Evolutionary conservation across 2,113 vertebrate species (phyloP).

Genomic region (Phoxinus phoxinus): DNA sequence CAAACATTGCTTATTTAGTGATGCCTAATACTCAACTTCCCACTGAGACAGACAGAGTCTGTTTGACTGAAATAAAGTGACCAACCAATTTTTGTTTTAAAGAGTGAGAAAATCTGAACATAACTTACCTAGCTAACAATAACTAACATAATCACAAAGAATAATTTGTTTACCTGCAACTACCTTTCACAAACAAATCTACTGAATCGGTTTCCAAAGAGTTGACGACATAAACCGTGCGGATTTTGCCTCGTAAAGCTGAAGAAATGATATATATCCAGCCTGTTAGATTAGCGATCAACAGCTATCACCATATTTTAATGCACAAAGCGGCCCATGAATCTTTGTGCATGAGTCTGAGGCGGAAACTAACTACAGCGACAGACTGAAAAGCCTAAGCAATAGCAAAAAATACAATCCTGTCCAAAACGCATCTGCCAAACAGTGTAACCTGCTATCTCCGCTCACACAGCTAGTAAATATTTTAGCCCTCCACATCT

Average conservation of each 20-base stretch:
- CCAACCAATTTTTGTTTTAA: not conserved
- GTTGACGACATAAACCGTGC: not conserved
- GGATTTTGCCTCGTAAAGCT: not conserved
- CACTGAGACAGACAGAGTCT: not conserved
- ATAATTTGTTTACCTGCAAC: not conserved
- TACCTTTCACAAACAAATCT: not conserved
- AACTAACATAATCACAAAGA: too few species aligned
- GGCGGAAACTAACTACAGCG: not conserved
- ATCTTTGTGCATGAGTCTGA: not conserved
- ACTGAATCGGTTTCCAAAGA: not conserved
- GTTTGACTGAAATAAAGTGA: not conserved
- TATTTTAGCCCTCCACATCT: slow-evolving; percentile 82
- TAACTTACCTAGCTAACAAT: not conserved
- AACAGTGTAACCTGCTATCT: slow-evolving; percentile 59
- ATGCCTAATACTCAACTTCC: not conserved
- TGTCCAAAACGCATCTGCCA: not conserved
- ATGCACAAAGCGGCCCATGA: not conserved
- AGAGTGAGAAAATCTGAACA: not conserved
- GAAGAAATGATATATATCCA: not conserved
- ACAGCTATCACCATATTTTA: not conserved
- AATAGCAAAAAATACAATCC: not conserved
- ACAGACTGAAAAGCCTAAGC: too few species aligned
- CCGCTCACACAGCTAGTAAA: slow-evolving; percentile 71
- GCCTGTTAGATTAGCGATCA: not conserved
- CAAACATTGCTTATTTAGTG: not conserved